Evolutionary conservation across 2,797 vertebrate species (phyloP).

Genomic region (Phrynocephalus vlangalii): DNA sequence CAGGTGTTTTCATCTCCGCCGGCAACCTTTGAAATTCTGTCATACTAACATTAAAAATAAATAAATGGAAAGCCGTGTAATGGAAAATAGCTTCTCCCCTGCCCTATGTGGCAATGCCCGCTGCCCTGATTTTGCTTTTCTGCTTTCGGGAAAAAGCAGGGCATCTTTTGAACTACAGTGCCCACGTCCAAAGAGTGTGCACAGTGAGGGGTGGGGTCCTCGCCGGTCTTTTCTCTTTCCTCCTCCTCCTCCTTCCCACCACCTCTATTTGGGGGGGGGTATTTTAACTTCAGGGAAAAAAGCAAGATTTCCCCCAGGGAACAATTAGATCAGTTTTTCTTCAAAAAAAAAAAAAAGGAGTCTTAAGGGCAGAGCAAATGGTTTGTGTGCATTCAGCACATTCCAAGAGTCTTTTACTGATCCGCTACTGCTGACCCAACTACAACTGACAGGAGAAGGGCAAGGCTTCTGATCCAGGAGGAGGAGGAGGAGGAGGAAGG

Average conservation of each 20-base stretch:
- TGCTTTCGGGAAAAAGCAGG: constrained; percentile 9
- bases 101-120: not conserved
- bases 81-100: constrained; percentile 36
- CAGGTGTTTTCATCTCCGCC: constrained; percentile 74
- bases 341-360: constrained; percentile 55
- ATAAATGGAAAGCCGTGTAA: constrained; percentile 46
- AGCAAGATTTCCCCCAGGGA: constrained; percentile 70
- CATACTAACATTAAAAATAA: constrained; percentile 50
- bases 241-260: constrained; percentile 57
- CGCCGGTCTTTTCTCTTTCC: not conserved
- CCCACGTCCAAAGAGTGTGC: constrained; percentile 36
- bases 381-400: constrained; percentile 63
- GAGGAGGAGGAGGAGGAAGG: not conserved
- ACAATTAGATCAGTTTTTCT: constrained; percentile 77
- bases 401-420: constrained; percentile 64
- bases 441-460: constrained; percentile 57
- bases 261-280: constrained; percentile 8
- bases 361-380: constrained; percentile 71
- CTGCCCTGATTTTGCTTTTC: constrained; percentile 10
- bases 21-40: constrained; percentile 62
- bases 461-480: not conserved
- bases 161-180: constrained; percentile 24
- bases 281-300: constrained; percentile 72
- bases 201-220: constrained; percentile 21
- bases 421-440: constrained; percentile 64